These are phyloP conservation scores for Atrichornis clamosus DNA, from an alignment of 2,113 vertebrate genomes.

Conservation along the genomic window DNA sequence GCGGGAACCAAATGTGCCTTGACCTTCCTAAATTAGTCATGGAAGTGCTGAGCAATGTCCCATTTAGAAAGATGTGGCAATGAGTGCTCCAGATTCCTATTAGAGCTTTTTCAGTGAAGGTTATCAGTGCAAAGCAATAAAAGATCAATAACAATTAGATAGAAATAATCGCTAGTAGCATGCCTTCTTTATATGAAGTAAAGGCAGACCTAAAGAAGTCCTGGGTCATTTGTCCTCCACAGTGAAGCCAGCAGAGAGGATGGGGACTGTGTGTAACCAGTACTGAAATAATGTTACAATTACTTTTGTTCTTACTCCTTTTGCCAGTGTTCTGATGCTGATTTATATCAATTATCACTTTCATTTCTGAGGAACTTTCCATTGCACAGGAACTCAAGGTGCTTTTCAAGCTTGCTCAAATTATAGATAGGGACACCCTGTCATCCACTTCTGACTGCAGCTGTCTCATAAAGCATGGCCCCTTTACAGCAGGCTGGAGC, in stretches of 20 bases:
- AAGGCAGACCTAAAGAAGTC: neutral
- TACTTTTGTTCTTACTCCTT: neutral
- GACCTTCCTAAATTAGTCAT: constrained; percentile 7
- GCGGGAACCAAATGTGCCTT: neutral
- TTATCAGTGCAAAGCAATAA: constrained; percentile 6
- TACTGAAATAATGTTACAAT: neutral
- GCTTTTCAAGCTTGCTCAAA: constrained; percentile 37
- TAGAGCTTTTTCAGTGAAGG: constrained; percentile 19
- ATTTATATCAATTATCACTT: constrained; percentile 24
- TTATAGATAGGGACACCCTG: neutral
- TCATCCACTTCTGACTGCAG: neutral
- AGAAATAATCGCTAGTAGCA: constrained; percentile 3
- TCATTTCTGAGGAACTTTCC: neutral
- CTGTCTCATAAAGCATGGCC: neutral
- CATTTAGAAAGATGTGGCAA: neutral
- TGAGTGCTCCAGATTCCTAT: constrained; percentile 25
- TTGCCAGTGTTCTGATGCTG: neutral
- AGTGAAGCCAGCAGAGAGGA: neutral
- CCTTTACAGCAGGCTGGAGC: neutral
- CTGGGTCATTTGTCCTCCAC: neutral
- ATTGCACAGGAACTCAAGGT: constrained; percentile 27
- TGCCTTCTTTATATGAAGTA: neutral
- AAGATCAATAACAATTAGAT: constrained; percentile 45
- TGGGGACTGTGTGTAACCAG: neutral
- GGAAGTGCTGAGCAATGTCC: constrained; percentile 31